Evolutionary conservation across 2,888 invertebrate species (phyloP).

Genomic region (Dynastes tityus): DNA sequence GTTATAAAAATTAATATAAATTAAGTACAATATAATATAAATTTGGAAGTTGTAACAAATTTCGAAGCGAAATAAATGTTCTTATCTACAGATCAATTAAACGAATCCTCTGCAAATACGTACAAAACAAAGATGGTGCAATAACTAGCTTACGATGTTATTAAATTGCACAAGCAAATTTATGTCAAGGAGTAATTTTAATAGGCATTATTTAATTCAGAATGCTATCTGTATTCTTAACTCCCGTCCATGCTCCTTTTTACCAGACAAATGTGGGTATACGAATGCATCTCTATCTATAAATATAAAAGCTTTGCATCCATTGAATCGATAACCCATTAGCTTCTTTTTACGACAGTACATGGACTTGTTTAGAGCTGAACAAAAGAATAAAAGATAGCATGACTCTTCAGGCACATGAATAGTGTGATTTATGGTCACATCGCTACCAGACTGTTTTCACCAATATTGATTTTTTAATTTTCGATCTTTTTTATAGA

Average conservation of each 20-base stretch:
- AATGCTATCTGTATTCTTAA: too few species aligned
- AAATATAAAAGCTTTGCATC: constrained; percentile 3
- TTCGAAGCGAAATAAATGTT: too few species aligned
- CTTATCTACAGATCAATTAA: too few species aligned
- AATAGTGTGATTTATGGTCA: constrained; percentile 40
- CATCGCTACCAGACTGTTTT: constrained; percentile 13
- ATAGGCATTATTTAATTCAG: neutral
- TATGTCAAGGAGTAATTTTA: neutral
- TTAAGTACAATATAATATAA: too few species aligned
- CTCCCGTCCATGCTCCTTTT: too few species aligned
- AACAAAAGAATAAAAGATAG: constrained; percentile 31
- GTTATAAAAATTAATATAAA: too few species aligned
- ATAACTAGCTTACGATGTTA: neutral
- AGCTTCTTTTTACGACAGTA: constrained; percentile 19
- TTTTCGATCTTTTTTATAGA: constrained; percentile 9
- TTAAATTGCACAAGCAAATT: neutral
- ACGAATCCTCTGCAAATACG: too few species aligned
- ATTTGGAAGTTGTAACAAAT: too few species aligned
- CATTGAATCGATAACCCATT: constrained; percentile 26
- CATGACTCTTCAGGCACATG: constrained; percentile 19
- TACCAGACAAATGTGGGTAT: neutral
- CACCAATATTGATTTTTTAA: constrained; percentile 8
- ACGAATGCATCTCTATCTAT: neutral
- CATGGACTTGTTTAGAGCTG: constrained; percentile 24
- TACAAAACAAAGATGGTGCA: too few species aligned